Evolutionary conservation across 2,888 invertebrate species (phyloP), one percentile per base, ranked within the genome.

Genomic region (Mesoligia furuncula): DNA sequence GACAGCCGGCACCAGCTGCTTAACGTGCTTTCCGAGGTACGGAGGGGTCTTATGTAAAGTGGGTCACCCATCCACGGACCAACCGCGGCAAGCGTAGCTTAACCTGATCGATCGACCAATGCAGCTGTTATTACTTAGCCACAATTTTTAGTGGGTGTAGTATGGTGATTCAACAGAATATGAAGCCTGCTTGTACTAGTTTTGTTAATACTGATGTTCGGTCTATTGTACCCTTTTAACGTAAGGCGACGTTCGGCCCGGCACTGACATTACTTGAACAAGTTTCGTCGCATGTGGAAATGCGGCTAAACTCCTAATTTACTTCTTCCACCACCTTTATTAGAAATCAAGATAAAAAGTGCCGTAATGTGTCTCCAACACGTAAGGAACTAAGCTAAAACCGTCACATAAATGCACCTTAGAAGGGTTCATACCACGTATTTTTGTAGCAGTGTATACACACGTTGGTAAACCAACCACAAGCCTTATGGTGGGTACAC

Each of bases 211-310:
- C 51, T 51, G 8, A 51, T 6, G 51, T 48, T 20, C 2, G 20
- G 48, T 48, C 48, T 48, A 48, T 20, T 20, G 17, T 51, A 51
- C 13, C 20, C 20, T 59, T 48, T 39, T 15, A 24, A 51, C 51
- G 15, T 31, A 51, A 57, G 24, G 4, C 11, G 15, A 11, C 31
- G 17, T 74, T 74, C 64, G 3, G 15, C 15, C 11, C 27, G 11
- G 1, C 17, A n/a, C n/a, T n/a, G 31, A 24, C 24, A 64, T 57
- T 65, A 24, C 57, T 24, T 42, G 39, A n/a, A 11, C 2, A 48
- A 75, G 27, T 65, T 17, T 65, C 42, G 39, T 65, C 9, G 65
- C 81, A 75, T 74, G 54, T 65, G 57, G 39, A 57, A 74, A 64
- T 48, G 57, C 64, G 7, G 48, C 13, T 81, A 1, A 24, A 42